Conservation (phyloP, 2,113 vertebrate genomes). For the Thymallus thymallus region DNA sequence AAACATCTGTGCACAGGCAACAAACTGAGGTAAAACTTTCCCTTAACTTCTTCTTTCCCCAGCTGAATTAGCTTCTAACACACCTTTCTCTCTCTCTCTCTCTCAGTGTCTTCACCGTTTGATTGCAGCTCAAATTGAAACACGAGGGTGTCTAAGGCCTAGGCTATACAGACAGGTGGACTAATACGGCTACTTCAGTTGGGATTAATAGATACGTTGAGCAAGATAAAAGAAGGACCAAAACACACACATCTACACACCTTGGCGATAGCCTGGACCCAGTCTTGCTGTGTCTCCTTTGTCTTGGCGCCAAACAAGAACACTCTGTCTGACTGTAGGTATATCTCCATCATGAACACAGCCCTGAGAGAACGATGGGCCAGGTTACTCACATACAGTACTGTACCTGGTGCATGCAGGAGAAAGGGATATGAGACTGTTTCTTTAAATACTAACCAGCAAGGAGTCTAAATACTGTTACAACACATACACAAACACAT, state of each 20-base stretch:
- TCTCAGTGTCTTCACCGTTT: slow-evolving; percentile 14
- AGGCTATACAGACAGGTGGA: slow-evolving; percentile 40
- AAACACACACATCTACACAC: slow-evolving; percentile 60
- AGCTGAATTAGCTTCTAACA: slow-evolving; percentile 5
- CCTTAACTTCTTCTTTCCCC: not conserved
- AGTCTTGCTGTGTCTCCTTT: slow-evolving; percentile 83
- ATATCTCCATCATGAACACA: slow-evolving; percentile 90
- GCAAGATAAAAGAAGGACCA: slow-evolving; percentile 34
- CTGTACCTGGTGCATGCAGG: not conserved
- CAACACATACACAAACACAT: too few species aligned
- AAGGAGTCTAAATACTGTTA: too few species aligned
- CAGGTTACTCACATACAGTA: not conserved
- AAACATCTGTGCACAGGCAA: slow-evolving; percentile 1
- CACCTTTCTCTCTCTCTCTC: not conserved
- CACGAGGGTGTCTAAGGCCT: slow-evolving; percentile 19
- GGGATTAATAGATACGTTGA: slow-evolving; percentile 34
- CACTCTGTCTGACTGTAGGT: slow-evolving; percentile 83
- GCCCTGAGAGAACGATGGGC: slow-evolving; percentile 73
- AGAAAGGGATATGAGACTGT: too few species aligned
- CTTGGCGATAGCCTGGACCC: slow-evolving; percentile 89
- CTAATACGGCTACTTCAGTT: slow-evolving; percentile 28
- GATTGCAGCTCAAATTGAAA: slow-evolving; percentile 38
- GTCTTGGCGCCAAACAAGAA: slow-evolving; percentile 88
- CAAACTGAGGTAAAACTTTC: slow-evolving; percentile 6
- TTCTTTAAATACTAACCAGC: too few species aligned